Evolutionary conservation across 2,113 vertebrate species (phyloP).

Genomic region (Sturnira hondurensis): DNA sequence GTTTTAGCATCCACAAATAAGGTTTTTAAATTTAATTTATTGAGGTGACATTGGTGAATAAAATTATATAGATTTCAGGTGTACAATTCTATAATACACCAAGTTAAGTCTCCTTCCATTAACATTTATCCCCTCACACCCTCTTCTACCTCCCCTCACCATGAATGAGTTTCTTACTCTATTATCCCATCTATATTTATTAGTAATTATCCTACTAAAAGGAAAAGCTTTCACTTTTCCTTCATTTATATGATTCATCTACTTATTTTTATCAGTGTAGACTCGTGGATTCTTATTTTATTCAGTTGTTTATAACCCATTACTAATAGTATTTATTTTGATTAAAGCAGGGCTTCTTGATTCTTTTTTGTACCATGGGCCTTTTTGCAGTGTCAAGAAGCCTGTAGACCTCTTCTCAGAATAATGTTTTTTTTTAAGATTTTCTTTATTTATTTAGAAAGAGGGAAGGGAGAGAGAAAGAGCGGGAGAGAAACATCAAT

Average conservation of each 20-base stretch:
- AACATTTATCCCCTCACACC: neutral
- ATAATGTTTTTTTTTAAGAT: neutral
- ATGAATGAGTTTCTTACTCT: neutral
- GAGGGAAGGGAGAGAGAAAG: too few species aligned
- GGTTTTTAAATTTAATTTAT: neutral
- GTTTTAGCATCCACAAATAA: neutral
- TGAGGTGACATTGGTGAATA: neutral
- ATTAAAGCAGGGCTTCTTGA: conserved; percentile 20
- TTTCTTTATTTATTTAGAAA: too few species aligned
- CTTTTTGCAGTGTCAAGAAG: neutral
- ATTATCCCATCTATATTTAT: neutral
- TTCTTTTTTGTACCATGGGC: neutral
- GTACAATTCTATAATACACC: too few species aligned
- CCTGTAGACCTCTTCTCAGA: neutral
- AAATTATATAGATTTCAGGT: too few species aligned
- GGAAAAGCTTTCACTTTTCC: neutral
- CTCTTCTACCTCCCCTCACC: neutral
- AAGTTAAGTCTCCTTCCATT: neutral
- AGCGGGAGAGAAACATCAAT: too few species aligned
- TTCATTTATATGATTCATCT: neutral
- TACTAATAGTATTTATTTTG: conserved; percentile 14
- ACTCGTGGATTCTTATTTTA: neutral
- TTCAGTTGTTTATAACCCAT: neutral
- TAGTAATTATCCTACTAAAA: neutral
- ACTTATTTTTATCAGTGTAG: neutral